Evolutionary conservation across 2,888 invertebrate species (phyloP).

Genomic region (Eucera pruinosa): DNA sequence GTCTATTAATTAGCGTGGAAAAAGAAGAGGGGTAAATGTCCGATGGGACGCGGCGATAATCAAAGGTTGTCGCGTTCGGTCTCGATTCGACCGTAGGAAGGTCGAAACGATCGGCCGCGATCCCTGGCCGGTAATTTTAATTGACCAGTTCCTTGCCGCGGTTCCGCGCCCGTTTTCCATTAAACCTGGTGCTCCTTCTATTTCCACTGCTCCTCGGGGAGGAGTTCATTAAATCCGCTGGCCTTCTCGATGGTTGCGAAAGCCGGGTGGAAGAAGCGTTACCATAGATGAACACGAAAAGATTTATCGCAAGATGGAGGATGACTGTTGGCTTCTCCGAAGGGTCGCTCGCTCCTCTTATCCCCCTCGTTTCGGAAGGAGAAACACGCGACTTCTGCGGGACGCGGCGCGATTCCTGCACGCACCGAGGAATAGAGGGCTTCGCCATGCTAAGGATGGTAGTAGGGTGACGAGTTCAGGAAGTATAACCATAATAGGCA

Average conservation of each 20-base stretch:
- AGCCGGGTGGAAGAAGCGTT: no score
- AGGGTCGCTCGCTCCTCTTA: constrained; percentile 32
- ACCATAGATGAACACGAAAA: constrained; percentile 48
- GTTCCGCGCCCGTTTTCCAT: constrained; percentile 11
- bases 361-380: constrained; percentile 56
- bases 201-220: background rate
- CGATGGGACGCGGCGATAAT: constrained; percentile 18
- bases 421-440: constrained; percentile 42
- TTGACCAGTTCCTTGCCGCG: constrained; percentile 40
- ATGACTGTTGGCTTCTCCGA: constrained; percentile 56
- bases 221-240: constrained; percentile 43
- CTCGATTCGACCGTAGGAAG: background rate
- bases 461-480: constrained; percentile 78
- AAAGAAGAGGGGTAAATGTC: background rate
- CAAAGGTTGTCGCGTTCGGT: constrained; percentile 14
- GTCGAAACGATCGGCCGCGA: background rate
- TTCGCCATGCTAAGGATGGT: constrained; percentile 44
- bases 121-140: constrained; percentile 17
- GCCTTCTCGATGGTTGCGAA: no score
- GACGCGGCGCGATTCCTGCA: constrained; percentile 53
- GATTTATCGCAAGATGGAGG: constrained; percentile 53
- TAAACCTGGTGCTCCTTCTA: constrained; percentile 26
- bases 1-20: constrained; percentile 29
- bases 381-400: constrained; percentile 58
- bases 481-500: constrained; percentile 77